Conservation (phyloP, 2,113 vertebrate species). For the Eptesicus fuscus region DNA sequence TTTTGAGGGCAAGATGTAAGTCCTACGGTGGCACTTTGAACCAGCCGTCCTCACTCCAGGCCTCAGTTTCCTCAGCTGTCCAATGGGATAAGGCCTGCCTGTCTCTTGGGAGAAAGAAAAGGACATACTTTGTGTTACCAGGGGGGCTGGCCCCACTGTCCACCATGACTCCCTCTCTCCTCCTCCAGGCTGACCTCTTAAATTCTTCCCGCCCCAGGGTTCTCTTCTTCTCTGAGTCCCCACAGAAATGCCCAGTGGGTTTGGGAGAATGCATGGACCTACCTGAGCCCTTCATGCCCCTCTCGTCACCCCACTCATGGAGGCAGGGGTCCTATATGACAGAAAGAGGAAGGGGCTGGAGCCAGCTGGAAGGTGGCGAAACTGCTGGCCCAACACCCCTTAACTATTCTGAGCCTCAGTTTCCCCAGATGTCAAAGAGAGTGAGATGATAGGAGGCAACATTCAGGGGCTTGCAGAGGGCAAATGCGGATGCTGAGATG, state of each 20-base stretch:
- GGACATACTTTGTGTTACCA: neutral
- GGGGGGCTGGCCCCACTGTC: neutral
- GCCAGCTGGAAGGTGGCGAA: neutral
- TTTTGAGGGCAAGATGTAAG: neutral
- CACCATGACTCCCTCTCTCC: neutral
- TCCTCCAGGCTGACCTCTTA: neutral
- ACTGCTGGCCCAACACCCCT: neutral
- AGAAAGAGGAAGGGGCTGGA: neutral
- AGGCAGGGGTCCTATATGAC: neutral
- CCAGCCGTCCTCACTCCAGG: neutral
- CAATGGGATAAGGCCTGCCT: neutral
- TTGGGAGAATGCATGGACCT: no score
- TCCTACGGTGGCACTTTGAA: neutral
- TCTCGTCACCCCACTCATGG: fast-evolving
- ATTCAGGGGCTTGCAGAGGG: neutral
- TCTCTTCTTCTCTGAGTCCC: neutral
- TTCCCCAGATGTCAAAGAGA: neutral
- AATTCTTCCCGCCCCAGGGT: neutral
- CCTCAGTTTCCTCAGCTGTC: neutral
- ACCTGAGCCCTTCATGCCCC: no score
- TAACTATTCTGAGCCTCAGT: neutral
- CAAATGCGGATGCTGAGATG: fast-evolving
- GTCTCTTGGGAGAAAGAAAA: neutral
- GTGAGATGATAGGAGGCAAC: neutral
- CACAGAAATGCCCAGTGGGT: neutral